Base-by-base conservation (phyloP, 2,797 vertebrate genomes). In the Thamnophis elegans region DNA sequence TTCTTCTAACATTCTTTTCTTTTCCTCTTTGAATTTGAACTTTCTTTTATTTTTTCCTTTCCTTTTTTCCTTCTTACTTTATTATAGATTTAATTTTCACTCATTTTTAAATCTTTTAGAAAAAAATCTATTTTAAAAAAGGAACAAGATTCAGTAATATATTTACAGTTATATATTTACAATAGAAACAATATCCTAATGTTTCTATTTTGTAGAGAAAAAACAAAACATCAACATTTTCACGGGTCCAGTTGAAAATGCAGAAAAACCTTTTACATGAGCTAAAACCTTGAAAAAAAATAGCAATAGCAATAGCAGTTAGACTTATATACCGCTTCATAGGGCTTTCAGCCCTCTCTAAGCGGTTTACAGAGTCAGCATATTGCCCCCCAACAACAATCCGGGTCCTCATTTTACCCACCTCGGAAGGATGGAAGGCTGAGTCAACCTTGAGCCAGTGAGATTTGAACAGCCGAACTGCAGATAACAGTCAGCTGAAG, bases 131-230 rank as follows among this genome's bases (percentile, higher is more conserved):
- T 47, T 82, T 82, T 42, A 2, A 82, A 47, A 91, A 94, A 94
- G 94, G 87, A 94, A 89, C 93, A 95, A 96, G 47, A 93, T 95
- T 95, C 60, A 1, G 36, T 94, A 93, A 94, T 94, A 95, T 94
- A 94, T 96, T 96, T 96, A 93, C 94, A 96, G 94, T 36, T n/a
- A n/a, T n/a, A n/a, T n/a, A n/a, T n/a, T n/a, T n/a, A n/a, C n/a
- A n/a, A n/a, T n/a, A n/a, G n/a, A n/a, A n/a, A n/a, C n/a, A n/a
- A n/a, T n/a, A n/a, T 85, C 36, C 58, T 32, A 28, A 73, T 7
- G 11, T 47, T 28, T 58, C 10, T 88, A 32, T 54, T 47, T 73
- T 96, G 85, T 94, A 94, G 82, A 47, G 36, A 47, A 53, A 89
- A 86, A 85, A 82, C 65, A 88, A 55, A 8, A 93, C 94, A 22